Percentiles rank a stretch among this genome's conserved stretches.
These are phyloP conservation scores for Helicoverpa armigera DNA, from an alignment of 1,140 invertebrate species.

Conservation along the genomic window DNA sequence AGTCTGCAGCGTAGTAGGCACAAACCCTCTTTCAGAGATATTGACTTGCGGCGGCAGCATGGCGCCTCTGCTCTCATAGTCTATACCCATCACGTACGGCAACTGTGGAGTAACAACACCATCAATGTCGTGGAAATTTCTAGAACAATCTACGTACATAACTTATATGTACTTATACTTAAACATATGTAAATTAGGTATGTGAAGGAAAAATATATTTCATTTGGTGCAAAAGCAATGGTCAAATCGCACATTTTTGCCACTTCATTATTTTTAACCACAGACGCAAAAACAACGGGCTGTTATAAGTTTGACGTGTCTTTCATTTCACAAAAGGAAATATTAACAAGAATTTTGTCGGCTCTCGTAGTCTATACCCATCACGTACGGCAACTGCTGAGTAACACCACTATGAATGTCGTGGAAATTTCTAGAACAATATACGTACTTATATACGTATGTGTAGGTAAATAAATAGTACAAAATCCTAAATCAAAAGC, in stretches of 20 bases:
- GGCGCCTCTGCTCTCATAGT: constrained; percentile 91
- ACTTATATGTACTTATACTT: too few species aligned
- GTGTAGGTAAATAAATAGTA: too few species aligned
- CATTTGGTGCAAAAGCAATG: too few species aligned
- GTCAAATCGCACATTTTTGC: too few species aligned
- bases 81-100: constrained; percentile 92
- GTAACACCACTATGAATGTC: constrained; percentile 47
- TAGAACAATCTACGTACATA: too few species aligned
- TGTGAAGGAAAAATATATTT: neutral
- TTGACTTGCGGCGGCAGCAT: constrained; percentile 92
- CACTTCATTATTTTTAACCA: too few species aligned
- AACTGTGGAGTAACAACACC: constrained; percentile 86
- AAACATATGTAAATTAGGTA: neutral
- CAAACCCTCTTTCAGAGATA: constrained; percentile 91
- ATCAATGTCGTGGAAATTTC: constrained; percentile 2
- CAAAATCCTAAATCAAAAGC: too few species aligned
- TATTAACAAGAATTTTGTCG: too few species aligned
- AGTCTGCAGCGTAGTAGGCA: constrained; percentile 91
- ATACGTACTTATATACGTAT: too few species aligned
- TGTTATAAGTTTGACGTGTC: too few species aligned
- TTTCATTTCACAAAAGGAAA: too few species aligned
- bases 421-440: neutral
- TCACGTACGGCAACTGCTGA: constrained; percentile 91
- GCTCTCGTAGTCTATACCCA: constrained; percentile 92
- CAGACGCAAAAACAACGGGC: too few species aligned